A percentile compares a stretch with the other conserved stretches of the same genome.
These are phyloP conservation scores for Cyrtorhinus lividipennis DNA, from an alignment of 1,140 invertebrate genomes.

Conservation along the genomic window DNA sequence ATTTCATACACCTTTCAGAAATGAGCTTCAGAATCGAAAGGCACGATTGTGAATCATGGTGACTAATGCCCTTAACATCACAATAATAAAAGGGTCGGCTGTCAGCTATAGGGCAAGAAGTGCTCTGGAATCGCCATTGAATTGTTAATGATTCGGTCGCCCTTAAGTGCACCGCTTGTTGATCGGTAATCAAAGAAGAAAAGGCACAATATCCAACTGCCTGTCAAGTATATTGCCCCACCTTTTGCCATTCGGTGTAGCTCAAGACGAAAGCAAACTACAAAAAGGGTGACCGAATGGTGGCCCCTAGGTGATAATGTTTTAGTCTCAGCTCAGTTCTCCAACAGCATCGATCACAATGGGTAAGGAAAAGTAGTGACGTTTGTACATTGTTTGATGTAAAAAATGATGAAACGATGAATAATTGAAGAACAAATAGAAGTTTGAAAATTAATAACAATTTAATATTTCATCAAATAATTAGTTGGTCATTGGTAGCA, in stretches of 20 bases:
- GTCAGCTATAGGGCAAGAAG: neutral
- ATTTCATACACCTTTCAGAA: too few relatives aligned
- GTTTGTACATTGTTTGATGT: neutral
- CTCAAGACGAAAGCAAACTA: neutral
- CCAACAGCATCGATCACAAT: too few relatives aligned
- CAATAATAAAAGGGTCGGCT: neutral
- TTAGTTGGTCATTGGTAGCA: neutral
- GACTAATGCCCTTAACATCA: neutral
- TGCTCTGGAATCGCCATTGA: neutral
- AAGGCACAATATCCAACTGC: neutral
- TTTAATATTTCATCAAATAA: neutral
- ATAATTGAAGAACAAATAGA: neutral
- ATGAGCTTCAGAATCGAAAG: neutral
- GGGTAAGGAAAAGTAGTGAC: too few relatives aligned
- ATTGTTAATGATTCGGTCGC: neutral
- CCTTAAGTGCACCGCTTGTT: neutral
- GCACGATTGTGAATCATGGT: neutral
- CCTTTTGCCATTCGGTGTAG: neutral
- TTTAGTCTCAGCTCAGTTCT: too few relatives aligned
- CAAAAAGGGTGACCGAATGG: neutral
- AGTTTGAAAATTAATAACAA: neutral
- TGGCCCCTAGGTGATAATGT: neutral
- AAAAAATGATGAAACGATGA: neutral
- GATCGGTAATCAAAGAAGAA: neutral
- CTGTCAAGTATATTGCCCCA: neutral